These are phyloP conservation scores for Hydractinia echinata DNA, from an alignment of 30 jellyfish, hydroid and myxozoan genomes.

Conservation along the genomic window DNA sequence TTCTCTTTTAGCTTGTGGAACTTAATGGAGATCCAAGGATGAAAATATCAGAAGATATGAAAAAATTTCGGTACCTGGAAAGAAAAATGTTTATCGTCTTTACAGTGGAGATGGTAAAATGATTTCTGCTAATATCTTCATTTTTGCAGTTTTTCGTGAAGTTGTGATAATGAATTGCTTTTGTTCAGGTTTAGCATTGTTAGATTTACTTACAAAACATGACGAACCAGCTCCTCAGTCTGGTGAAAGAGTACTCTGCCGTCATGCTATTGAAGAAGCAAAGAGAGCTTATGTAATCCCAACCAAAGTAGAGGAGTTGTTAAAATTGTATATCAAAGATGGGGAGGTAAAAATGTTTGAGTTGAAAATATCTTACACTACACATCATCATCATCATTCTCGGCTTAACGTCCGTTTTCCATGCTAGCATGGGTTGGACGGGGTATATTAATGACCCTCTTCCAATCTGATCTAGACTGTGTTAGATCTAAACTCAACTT, in stretches of 20 bases:
- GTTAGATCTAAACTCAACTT: too few relatives aligned
- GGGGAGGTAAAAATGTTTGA: constrained; percentile 53
- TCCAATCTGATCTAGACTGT: too few relatives aligned
- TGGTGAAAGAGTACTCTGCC: constrained; percentile 64
- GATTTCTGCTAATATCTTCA: neutral
- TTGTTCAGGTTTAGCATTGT: constrained; percentile 64
- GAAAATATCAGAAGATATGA: constrained; percentile 83
- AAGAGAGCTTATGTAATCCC: constrained; percentile 94
- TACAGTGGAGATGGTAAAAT: constrained; percentile 78
- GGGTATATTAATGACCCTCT: too few relatives aligned
- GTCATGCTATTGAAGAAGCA: constrained; percentile 78
- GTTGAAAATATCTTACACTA: too few relatives aligned
- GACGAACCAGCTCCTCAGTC: constrained; percentile 60
- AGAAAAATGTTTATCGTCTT: constrained; percentile 62
- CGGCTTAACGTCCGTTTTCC: too few relatives aligned
- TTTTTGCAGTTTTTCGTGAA: neutral
- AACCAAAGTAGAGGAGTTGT: constrained; percentile 53
- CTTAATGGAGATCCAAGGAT: constrained; percentile 78
- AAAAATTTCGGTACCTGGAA: constrained; percentile 85
- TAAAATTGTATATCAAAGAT: constrained; percentile 41
- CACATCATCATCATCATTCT: too few relatives aligned
- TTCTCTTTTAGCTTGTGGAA: constrained; percentile 68
- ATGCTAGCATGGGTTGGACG: too few relatives aligned
- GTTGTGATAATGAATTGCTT: neutral
- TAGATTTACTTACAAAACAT: constrained; percentile 67